Evolutionary conservation across 1,140 invertebrate genomes (phyloP).

Genomic region (Tetragnatha versicolor): DNA sequence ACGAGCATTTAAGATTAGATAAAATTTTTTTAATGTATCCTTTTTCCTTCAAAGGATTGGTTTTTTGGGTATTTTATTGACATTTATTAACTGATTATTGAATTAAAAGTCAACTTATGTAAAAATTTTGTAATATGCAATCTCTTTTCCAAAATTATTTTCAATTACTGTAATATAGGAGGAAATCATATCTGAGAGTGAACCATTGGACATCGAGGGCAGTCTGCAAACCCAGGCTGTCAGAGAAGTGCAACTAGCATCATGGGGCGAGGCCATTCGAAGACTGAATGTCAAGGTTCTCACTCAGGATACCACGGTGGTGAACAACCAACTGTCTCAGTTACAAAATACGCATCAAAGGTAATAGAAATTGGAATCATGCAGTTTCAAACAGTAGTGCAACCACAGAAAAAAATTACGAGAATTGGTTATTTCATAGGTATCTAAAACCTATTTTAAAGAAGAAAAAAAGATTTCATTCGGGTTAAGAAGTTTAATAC

Average conservation of each 20-base stretch:
- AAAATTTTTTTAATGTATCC: too few species aligned
- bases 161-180: too few species aligned
- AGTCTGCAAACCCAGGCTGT: slow-evolving; percentile 23
- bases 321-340: slow-evolving; percentile 25
- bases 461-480: background rate
- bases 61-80: too few species aligned
- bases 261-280: slow-evolving; percentile 27
- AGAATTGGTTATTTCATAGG: background rate
- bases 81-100: too few species aligned
- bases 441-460: background rate
- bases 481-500: too few species aligned
- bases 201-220: slow-evolving; percentile 26
- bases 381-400: too few species aligned
- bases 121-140: too few species aligned
- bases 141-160: too few species aligned
- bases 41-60: too few species aligned
- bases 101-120: too few species aligned
- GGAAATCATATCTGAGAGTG: slow-evolving; percentile 19
- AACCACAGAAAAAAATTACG: background rate
- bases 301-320: background rate
- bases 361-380: too few species aligned
- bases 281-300: slow-evolving; percentile 20
- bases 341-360: slow-evolving; percentile 17
- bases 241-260: slow-evolving; percentile 36
- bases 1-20: too few species aligned